phyloP scores from a whole-genome alignment of 2,888 invertebrate genomes.

The Eupithecia exiguata region DNA sequence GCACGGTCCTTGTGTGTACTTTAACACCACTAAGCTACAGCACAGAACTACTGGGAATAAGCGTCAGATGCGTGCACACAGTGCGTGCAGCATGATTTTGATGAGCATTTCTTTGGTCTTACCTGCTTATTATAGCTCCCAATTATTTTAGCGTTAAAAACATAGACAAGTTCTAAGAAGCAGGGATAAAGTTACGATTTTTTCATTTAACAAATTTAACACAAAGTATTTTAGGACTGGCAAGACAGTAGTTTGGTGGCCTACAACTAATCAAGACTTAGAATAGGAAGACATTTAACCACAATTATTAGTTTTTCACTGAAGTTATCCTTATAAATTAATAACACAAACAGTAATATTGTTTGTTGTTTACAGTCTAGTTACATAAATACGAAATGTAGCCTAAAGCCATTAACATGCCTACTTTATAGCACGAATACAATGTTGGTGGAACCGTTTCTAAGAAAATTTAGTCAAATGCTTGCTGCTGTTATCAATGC shows the following conservation, averaged over 20 bases:
- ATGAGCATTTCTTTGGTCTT: background rate
- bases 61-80: too few species aligned
- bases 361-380: background rate
- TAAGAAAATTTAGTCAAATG: background rate
- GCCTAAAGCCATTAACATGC: background rate
- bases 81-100: background rate
- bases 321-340: background rate
- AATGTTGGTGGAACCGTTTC: background rate
- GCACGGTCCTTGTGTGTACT: background rate
- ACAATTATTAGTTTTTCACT: background rate
- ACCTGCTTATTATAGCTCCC: background rate
- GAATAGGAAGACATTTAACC: background rate
- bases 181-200: background rate
- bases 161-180: background rate
- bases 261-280: background rate
- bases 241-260: too few species aligned
- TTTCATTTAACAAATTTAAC: background rate
- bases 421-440: background rate
- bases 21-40: background rate
- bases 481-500: background rate
- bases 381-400: background rate
- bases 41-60: too few species aligned
- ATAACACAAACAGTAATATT: background rate
- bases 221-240: too few species aligned
- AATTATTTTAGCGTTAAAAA: background rate